Percentiles rank a stretch among this genome's conserved stretches.
phyloP scores from a whole-genome alignment of 2,797 vertebrate species.

The Momotus momota region DNA sequence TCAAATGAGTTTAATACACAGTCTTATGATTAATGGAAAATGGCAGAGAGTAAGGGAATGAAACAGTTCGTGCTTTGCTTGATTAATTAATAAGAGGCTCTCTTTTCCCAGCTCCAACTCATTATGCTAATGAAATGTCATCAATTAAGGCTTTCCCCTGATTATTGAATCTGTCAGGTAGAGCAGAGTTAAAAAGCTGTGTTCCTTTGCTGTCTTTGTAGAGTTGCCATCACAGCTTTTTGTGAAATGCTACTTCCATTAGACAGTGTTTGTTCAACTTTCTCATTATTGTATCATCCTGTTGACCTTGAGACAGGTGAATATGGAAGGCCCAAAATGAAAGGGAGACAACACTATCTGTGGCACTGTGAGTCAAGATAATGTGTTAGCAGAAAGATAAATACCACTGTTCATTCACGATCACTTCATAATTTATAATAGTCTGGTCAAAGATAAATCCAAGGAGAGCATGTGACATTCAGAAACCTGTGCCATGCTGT shows the following conservation, averaged over 20 bases:
- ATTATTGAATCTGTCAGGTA: slow-evolving; percentile 86
- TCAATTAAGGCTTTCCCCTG: slow-evolving; percentile 86
- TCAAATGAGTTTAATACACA: slow-evolving; percentile 78
- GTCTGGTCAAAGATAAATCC: slow-evolving; percentile 59
- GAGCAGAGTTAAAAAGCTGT: slow-evolving; percentile 75
- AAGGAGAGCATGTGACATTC: slow-evolving; percentile 58
- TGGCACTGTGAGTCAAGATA: slow-evolving; percentile 54
- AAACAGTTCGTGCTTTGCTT: slow-evolving; percentile 83
- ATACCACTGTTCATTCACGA: slow-evolving; percentile 41
- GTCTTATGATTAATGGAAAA: slow-evolving; percentile 83
- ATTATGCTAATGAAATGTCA: slow-evolving; percentile 89
- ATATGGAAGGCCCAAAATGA: slow-evolving; percentile 28
- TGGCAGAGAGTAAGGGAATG: slow-evolving; percentile 79
- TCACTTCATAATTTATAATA: slow-evolving; percentile 70
- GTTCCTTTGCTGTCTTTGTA: slow-evolving; percentile 75
- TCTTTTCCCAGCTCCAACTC: slow-evolving; percentile 83
- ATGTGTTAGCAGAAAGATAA: slow-evolving; percentile 53
- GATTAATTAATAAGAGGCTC: slow-evolving; percentile 85
- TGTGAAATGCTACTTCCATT: slow-evolving; percentile 72
- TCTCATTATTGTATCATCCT: slow-evolving; percentile 68
- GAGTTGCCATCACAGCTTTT: slow-evolving; percentile 71
- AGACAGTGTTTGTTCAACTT: slow-evolving; percentile 73
- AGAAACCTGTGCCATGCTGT: not conserved
- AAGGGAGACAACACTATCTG: slow-evolving; percentile 11
- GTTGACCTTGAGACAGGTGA: slow-evolving; percentile 77